These are phyloP conservation scores for Apistogramma diplotaenia DNA, from an alignment of 2,113 vertebrate species.

Conservation along the genomic window DNA sequence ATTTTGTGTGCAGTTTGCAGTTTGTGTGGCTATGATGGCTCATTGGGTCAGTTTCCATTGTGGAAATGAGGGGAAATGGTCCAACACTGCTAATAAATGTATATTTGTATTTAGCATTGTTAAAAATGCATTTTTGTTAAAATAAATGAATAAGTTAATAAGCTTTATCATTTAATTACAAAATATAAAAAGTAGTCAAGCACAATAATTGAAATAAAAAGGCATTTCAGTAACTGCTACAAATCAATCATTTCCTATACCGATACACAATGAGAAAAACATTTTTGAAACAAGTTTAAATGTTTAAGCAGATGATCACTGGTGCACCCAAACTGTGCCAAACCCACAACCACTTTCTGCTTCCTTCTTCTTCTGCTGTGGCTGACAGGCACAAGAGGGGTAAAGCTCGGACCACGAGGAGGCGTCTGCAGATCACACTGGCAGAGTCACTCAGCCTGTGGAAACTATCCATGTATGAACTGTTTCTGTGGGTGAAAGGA, in stretches of 20 bases:
- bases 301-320: neutral
- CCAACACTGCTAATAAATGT: too few relatives aligned
- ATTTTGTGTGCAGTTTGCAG: neutral
- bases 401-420: conserved; percentile 74
- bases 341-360: neutral
- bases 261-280: neutral
- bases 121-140: neutral
- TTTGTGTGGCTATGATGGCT: neutral
- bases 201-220: neutral
- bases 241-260: neutral
- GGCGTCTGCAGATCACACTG: conserved; percentile 80
- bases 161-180: neutral
- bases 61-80: too few relatives aligned
- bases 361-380: conserved; percentile 7
- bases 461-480: conserved; percentile 84
- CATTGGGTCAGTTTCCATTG: neutral
- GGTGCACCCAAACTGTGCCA: neutral
- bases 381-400: conserved; percentile 82
- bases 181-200: neutral
- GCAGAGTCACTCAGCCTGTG: conserved; percentile 81
- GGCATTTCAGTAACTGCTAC: neutral
- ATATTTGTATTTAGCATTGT: neutral
- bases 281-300: neutral
- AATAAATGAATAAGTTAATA: neutral
- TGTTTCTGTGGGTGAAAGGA: conserved; percentile 81